phyloP scores from a whole-genome alignment of 64 coral and sea anemone species.

The Montipora sp. region DNA sequence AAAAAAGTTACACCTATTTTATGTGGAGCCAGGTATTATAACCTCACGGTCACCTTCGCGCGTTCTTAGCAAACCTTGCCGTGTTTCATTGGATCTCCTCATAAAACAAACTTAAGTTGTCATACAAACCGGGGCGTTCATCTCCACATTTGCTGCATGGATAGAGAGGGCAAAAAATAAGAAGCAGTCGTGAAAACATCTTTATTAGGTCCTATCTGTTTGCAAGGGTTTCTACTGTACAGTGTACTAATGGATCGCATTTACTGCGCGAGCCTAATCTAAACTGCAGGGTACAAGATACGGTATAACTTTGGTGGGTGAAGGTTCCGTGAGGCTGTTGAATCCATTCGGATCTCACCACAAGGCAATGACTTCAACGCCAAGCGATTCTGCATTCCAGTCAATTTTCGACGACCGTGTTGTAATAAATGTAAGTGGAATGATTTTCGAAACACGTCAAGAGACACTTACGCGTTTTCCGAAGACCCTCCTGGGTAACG shows the following conservation, averaged over 20 bases:
- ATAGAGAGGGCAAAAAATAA: background rate
- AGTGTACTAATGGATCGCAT: background rate
- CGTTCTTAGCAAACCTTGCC: no score
- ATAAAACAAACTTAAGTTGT: background rate
- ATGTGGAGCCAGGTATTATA: background rate
- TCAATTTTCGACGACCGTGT: constrained; percentile 82
- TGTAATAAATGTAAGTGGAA: constrained; percentile 90
- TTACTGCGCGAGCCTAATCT: no score
- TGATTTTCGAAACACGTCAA: constrained; percentile 89
- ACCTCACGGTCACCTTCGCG: no score
- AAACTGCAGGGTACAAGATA: no score
- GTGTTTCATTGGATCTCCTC: no score
- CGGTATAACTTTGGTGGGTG: background rate
- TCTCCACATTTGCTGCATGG: background rate
- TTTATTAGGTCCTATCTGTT: background rate
- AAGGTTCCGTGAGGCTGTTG: background rate
- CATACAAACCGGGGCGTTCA: background rate
- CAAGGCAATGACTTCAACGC: constrained; percentile 13
- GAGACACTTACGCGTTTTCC: constrained; percentile 84
- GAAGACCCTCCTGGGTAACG: constrained; percentile 79
- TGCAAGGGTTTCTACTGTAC: background rate
- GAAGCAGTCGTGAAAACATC: background rate
- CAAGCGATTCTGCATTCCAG: background rate
- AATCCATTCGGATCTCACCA: no score
- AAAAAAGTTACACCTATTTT: background rate